Conservation (phyloP, 1,140 invertebrate genomes). For the Pseudachorutes palmiensis region DNA sequence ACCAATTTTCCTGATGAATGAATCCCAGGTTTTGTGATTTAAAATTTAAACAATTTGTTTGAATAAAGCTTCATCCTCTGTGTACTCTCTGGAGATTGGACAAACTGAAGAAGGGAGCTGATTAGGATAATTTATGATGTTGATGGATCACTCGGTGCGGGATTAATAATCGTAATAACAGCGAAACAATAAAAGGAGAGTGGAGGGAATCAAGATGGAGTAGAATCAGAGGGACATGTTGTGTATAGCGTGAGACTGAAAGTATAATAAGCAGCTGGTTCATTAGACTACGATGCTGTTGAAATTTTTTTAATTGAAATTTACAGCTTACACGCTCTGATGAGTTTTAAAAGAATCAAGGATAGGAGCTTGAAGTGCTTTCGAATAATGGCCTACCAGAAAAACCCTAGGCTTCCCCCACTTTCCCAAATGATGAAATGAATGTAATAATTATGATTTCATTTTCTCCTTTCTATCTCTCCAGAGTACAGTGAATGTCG, state of each 20-base stretch:
- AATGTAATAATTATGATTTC: constrained; percentile 13
- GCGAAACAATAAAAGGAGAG: not conserved
- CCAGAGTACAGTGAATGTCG: no score
- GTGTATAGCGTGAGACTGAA: constrained; percentile 7
- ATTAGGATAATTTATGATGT: not conserved
- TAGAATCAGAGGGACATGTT: no score
- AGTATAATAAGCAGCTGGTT: constrained; percentile 12
- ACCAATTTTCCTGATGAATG: not conserved
- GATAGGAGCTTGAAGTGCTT: constrained; percentile 1
- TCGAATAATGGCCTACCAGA: not conserved
- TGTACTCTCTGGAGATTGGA: no score
- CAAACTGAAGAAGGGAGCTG: not conserved
- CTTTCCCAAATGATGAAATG: not conserved
- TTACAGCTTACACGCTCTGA: constrained; percentile 2
- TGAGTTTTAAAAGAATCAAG: constrained; percentile 5
- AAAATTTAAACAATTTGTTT: not conserved
- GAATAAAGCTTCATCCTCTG: no score
- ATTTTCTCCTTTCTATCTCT: no score
- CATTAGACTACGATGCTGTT: not conserved
- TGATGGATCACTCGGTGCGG: not conserved
- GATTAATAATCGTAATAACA: not conserved
- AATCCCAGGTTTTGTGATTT: not conserved
- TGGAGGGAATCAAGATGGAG: no score
- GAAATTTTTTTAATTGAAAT: constrained; percentile 8
- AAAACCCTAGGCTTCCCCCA: not conserved